Base-by-base conservation (phyloP, 2,113 vertebrate genomes). In the Theristicus caerulescens region DNA sequence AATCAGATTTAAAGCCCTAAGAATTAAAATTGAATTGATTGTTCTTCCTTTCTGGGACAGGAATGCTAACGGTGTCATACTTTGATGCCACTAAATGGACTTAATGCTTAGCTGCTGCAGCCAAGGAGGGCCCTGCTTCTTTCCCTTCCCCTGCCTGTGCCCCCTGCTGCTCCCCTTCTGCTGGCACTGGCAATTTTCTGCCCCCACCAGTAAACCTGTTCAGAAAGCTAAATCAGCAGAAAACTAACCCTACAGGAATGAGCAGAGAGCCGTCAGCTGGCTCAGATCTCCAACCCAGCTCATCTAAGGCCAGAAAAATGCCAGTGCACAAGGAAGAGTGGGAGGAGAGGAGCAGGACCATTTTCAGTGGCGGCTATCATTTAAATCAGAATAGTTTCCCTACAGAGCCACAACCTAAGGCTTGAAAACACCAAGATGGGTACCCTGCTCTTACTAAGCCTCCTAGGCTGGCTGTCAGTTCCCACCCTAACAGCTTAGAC, bases 151-250 rank as follows among this genome's bases (percentile, higher is more conserved):
- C 80, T 93, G 81, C 47, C 24, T 79, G 91, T 84, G 66, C 42
- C 57, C 76, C 51, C 59, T 0, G 1, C 61, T 3, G 31, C 77
- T 93, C 86, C 61, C 73, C 77, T 95, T 85, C 77, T 94, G 69
- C 93, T 96, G 89, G 94, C 83, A 91, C 59, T 36, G 65, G 49
- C 46, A 67, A 6, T 82, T 88, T 91, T 95, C 94, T 73, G 42
- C 31, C 69, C 82, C 88, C 86, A 92, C 72, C 55, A 94, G 72
- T n/a, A 94, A 91, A 95, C 46, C 20, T 96, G 80, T 79, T 91
- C 86, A 82, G 94, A 95, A 96, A 95, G 73, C 86, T 79, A 74
- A 72, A 91, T 96, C 89, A 95, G 94, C 93, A 96, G 83, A 96
- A 96, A 96, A 78, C 40, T n/a, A 86, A 47, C 52, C 32, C 77